A percentile compares a stretch with the other conserved stretches of the same genome.
These are phyloP conservation scores for Hippocampus comes DNA, from an alignment of 2,113 vertebrate species.

Conservation along the genomic window DNA sequence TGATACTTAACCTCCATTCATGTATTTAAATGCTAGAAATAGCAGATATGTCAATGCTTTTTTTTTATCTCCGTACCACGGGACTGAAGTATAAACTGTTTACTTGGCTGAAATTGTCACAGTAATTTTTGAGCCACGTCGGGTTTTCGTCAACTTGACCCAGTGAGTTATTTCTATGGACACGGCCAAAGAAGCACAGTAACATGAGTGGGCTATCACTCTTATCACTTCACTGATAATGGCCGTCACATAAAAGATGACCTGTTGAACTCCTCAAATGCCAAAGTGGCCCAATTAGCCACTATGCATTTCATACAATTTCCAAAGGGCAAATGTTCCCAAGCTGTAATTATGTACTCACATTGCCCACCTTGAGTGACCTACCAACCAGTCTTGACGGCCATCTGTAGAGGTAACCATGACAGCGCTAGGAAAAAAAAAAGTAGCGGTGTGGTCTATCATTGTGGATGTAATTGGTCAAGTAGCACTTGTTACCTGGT, in stretches of 20 bases:
- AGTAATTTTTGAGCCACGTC: slow-evolving; percentile 25
- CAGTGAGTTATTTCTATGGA: slow-evolving; percentile 58
- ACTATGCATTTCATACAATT: slow-evolving; percentile 88
- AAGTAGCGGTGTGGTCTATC: slow-evolving; percentile 53
- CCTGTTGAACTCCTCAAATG: slow-evolving; percentile 70
- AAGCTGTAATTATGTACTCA: slow-evolving; percentile 74
- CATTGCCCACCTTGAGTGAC: slow-evolving; percentile 67
- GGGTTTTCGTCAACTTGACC: slow-evolving; percentile 63
- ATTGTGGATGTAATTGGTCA: slow-evolving; percentile 69
- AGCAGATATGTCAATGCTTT: neutral
- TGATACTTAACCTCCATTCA: neutral
- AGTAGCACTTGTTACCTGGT: slow-evolving; percentile 63
- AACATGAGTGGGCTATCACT: slow-evolving; percentile 65
- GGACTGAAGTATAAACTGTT: slow-evolving; percentile 5
- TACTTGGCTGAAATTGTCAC: slow-evolving; percentile 6
- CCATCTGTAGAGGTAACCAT: slow-evolving; percentile 59
- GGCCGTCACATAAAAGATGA: slow-evolving; percentile 71
- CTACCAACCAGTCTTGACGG: slow-evolving; percentile 63
- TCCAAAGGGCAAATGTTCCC: slow-evolving; percentile 73
- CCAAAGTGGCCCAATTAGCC: slow-evolving; percentile 74
- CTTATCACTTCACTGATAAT: slow-evolving; percentile 73
- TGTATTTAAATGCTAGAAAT: neutral
- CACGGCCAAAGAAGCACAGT: slow-evolving; percentile 55
- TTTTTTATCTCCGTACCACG: neutral
- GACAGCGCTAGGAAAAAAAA: slow-evolving; percentile 61